Evolutionary conservation across 2,113 vertebrate species (phyloP), one percentile per base, ranked within the genome.

Genomic region (Lates calcarifer): DNA sequence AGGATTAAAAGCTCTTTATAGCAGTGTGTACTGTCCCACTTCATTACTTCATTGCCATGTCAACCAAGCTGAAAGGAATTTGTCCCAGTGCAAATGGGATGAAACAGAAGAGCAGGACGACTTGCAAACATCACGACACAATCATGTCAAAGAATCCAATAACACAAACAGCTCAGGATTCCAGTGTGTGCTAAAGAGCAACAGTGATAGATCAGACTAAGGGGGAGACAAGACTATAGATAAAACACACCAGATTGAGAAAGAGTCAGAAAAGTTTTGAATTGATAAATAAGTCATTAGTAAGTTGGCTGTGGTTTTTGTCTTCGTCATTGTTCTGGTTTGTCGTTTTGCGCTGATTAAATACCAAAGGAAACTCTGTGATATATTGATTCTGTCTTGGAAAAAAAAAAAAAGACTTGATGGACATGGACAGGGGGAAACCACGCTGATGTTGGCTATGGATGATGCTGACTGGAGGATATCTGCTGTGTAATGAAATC

Each of bases 11-110:
- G 58, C 74, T 62, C 70, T 35, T 61, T 29, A 57, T 15, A 6
- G 31, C 37, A 20, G 39, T 57, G 26, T 63, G 57, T 64, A 31
- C 39, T 35, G 31, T 77, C 58, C 62, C 61, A 55, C 31, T 69
- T 73, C 62, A 77, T 82, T 68, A 49, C 61, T 53, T 78, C 26
- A 81, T 81, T 65, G 41, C 49, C 77, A 81, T 67, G n/a, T 76
- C 66, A 82, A 76, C 82, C 61, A 39, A 57, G 13, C 43, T 58
- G 45, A 62, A 24, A 47, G 39, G 62, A 68, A 65, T 63, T 55
- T 73, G 39, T 68, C 18, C 56, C 15, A 33, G 29, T 29, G 56
- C 22, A 33, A 35, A 41, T 66, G 26, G 67, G 17, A 68, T 35
- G 51, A 53, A 45, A 56, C 53, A 29, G 28, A 73, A 41, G 57